Evolutionary conservation across 2,888 invertebrate genomes (phyloP), one percentile per base, ranked within the genome.

Genomic region (Tetragnatha montana): DNA sequence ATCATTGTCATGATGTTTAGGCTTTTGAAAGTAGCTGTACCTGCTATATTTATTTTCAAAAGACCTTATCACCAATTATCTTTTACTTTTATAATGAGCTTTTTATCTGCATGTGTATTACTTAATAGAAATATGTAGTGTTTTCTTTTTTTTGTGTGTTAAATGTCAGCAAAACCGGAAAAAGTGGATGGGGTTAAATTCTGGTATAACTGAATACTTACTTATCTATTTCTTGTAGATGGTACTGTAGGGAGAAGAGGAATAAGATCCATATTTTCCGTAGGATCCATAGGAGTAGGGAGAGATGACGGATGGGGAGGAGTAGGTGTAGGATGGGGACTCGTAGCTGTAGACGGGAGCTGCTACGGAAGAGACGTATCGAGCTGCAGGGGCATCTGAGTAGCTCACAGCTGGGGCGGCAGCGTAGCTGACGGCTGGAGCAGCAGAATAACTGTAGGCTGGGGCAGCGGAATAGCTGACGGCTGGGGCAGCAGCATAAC

Each of bases 261-360:
- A 19, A 60, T 82, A 74, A 47, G 76, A 69, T n/a, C 75, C 81
- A 73, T 88, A 88, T 49, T 47, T 51, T 74, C 87, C 87, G 80
- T 86, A 86, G 8, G 87, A 78, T 6, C 79, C 73, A 22, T 89
- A 89, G 22, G 84, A 84, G 35, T 81, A 89, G 14, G 88, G 88
- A 60, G 51, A 84, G 3, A 84, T 8, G 69, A 81, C 8, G 12
- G 84, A 84, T 19, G 79, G 69, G 19, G 88, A 89, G n/a, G 84
- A 84, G 22, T 89, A 89, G 10, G 88, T 74, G 84, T 89, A 89
- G n/a, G 84, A 70, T 7, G 80, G 83, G 2, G 81, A 70, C 6
- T 74, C n/a, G 80, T 84, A 89, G 49, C 84, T 84, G 88, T 89
- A 81, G n/a, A 84, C 80, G 47, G 80, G 80, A 10, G 70, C 19